Evolutionary conservation across 2,888 invertebrate species (phyloP), one percentile per base, ranked within the genome.

Genomic region (Exephanes ischioxanthus): DNA sequence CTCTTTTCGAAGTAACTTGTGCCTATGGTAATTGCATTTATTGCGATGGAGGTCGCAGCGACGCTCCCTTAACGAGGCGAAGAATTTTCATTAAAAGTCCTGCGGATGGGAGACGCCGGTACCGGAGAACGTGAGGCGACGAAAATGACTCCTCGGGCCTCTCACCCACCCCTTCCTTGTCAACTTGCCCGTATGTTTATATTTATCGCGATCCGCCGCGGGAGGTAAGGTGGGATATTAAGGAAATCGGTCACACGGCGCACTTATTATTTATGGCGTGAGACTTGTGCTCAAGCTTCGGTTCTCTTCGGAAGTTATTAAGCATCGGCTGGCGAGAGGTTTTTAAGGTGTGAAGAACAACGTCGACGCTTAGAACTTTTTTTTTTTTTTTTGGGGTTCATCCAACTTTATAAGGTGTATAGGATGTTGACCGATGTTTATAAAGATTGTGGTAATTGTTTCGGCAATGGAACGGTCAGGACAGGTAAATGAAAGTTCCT

Each of bases 11-110:
- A 81, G 81, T 85, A 79, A 82, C 75, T 55, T 63, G 71, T 41
- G 85, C 81, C 82, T 82, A 85, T 78, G 82, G 81, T 82, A 82
- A 85, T 82, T 70, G 82, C 71, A 82, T 85, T 45, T 82, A 79
- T 79, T 82, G 81, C 75, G 63, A 70, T 22, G 75, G 81, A 61
- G 71, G 63, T 76, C 63, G 58, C n/a, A 30, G 45, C 75, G 70
- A 75, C 75, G 67, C 66, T 61, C 16, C 48, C 67, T 79, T 82
- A 82, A 85, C 58, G 82, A 85, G 82, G 41, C 75, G 70, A 78
- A 75, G 85, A 82, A 75, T 75, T 82, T 82, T 81, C 81, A 82
- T 82, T 82, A 85, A 81, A 81, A 81, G 63, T 79, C 81, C 16
- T n/a, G 68, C 33, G 58, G 70, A 66, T 58, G 78, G 48, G 77